These are phyloP conservation scores for Neoseiulus cucumeris DNA, from an alignment of 1,140 invertebrate species.

Conservation along the genomic window DNA sequence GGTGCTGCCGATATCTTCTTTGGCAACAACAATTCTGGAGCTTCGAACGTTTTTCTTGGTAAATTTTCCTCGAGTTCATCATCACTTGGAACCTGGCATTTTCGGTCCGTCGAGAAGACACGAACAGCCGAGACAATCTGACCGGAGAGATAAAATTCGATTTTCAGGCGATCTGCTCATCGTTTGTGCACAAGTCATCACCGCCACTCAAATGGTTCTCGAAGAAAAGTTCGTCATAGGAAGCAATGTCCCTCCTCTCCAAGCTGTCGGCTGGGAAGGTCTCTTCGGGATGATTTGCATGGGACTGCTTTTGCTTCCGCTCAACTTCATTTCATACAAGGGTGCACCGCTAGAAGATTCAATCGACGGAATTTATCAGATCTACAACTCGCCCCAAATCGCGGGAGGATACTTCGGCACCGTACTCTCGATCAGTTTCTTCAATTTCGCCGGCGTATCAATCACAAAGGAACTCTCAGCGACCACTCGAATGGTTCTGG, in stretches of 20 bases:
- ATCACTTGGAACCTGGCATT: too few relatives aligned
- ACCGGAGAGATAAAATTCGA: too few relatives aligned
- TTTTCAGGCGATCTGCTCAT: slow-evolving; percentile 65
- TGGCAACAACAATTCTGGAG: slow-evolving; percentile 20
- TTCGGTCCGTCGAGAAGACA: too few relatives aligned
- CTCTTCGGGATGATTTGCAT: slow-evolving; percentile 65
- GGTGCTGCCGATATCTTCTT: slow-evolving; percentile 52
- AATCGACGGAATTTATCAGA: slow-evolving; percentile 59
- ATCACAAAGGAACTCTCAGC: slow-evolving; percentile 86
- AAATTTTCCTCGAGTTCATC: too few relatives aligned
- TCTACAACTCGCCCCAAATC: slow-evolving; percentile 37
- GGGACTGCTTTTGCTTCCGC: slow-evolving; percentile 48
- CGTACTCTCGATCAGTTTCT: slow-evolving; percentile 79
- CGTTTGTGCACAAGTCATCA: slow-evolving; percentile 68
- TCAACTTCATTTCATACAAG: slow-evolving; percentile 57
- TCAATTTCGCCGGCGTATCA: slow-evolving; percentile 84
- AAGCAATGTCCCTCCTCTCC: slow-evolving; percentile 53
- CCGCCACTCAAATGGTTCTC: slow-evolving; percentile 75
- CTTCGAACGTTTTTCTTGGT: too few relatives aligned
- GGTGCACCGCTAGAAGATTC: slow-evolving; percentile 59
- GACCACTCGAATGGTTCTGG: slow-evolving; percentile 76
- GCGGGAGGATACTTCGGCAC: slow-evolving; percentile 37
- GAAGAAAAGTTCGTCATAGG: slow-evolving; percentile 73
- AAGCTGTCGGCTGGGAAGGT: slow-evolving; percentile 79
- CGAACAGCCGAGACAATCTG: too few relatives aligned